Conservation (phyloP, 1,140 invertebrate genomes). For the Lineus longissimus region DNA sequence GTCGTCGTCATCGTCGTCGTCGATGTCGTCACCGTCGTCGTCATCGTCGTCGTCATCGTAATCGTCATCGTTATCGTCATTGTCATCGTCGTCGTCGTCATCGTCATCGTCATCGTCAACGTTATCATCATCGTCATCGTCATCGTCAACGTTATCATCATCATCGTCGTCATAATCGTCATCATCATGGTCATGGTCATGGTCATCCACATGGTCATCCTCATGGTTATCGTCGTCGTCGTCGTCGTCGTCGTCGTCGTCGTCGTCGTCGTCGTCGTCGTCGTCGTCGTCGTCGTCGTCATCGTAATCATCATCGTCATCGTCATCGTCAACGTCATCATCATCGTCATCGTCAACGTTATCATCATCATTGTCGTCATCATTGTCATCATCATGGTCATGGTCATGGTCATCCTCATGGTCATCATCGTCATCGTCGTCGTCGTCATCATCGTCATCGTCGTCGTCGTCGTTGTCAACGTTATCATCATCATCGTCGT, state of each 20-base stretch:
- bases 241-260: background rate
- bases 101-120: background rate
- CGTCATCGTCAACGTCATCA: slow-evolving; percentile 6
- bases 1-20: too few relatives aligned
- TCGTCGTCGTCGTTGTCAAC: too few relatives aligned
- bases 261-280: background rate
- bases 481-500: too few relatives aligned
- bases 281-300: too few relatives aligned
- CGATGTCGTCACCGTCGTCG: background rate
- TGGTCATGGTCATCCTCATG: too few relatives aligned
- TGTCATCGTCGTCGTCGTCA: background rate
- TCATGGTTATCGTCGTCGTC: too few relatives aligned
- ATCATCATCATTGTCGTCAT: slow-evolving; percentile 1
- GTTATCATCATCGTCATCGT: background rate
- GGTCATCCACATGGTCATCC: too few relatives aligned
- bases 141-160: background rate
- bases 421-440: background rate
- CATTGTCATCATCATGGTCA: background rate
- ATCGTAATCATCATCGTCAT: too few relatives aligned
- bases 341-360: slow-evolving; percentile 4
- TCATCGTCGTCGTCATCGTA: too few relatives aligned
- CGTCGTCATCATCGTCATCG: background rate
- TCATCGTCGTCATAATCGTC: too few relatives aligned
- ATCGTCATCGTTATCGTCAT: too few relatives aligned
- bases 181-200: too few relatives aligned